Conservation (phyloP, 1,140 invertebrate species). For the Rhopalosiphum maidis region DNA sequence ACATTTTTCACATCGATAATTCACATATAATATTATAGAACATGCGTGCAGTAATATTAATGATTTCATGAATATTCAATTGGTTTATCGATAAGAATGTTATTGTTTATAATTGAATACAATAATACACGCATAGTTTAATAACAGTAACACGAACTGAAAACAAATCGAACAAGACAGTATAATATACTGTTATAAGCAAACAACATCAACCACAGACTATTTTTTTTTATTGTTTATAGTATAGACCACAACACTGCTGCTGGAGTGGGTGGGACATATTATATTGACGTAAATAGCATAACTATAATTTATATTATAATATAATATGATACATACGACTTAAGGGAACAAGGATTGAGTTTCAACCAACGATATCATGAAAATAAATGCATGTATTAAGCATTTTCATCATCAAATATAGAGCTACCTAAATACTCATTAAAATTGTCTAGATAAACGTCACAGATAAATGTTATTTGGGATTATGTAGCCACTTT, state of each 20-base stretch:
- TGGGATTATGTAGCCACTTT: not conserved
- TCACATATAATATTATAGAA: constrained; percentile 15
- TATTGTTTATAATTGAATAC: constrained; percentile 30
- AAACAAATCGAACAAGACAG: constrained; percentile 22
- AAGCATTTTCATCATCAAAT: not conserved
- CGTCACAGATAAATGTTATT: not conserved
- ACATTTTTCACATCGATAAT: constrained; percentile 38
- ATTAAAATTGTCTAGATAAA: not conserved
- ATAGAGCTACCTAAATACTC: not conserved
- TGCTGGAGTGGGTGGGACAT: not conserved
- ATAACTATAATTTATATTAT: not conserved
- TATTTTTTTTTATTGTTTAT: not conserved
- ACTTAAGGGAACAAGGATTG: not conserved
- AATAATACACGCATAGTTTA: constrained; percentile 35
- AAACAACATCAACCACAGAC: not conserved
- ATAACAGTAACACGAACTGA: not conserved
- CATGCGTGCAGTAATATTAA: constrained; percentile 26
- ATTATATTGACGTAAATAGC: not conserved
- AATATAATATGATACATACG: not conserved
- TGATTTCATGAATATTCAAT: constrained; percentile 38
- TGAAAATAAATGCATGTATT: not conserved
- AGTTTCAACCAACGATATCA: not conserved
- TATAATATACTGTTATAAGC: not conserved
- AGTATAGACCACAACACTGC: not conserved
- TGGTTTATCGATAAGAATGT: constrained; percentile 34